phyloP scores from a whole-genome alignment of 1,140 invertebrate species.

The Sarcophaga bullata region DNA sequence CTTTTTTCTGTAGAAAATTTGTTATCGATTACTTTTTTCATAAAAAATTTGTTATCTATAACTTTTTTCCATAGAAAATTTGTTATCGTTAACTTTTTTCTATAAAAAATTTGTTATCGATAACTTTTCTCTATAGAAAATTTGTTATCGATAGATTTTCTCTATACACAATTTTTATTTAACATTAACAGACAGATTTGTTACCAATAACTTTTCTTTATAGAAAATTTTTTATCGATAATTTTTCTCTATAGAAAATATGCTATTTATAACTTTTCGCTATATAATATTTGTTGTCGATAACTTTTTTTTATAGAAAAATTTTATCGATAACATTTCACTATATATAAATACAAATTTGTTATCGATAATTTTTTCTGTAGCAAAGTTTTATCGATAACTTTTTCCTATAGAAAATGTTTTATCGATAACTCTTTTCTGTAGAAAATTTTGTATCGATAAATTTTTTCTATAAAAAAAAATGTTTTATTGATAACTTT shows the following conservation, averaged over 20 bases:
- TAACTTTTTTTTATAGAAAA: not conserved
- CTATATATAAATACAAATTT: too few relatives aligned
- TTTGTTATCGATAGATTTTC: not conserved
- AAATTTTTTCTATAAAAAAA: not conserved
- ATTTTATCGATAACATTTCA: too few relatives aligned
- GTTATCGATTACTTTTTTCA: not conserved
- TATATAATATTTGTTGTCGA: not conserved
- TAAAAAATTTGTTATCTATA: not conserved
- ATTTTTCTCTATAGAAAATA: not conserved
- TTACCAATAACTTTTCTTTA: not conserved
- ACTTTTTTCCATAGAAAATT: slow-evolving; percentile 1
- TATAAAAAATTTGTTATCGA: not conserved
- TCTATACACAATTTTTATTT: not conserved
- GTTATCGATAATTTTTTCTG: not conserved
- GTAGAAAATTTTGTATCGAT: not conserved
- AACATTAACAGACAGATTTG: too few relatives aligned
- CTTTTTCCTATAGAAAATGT: too few relatives aligned
- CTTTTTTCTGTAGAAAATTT: slow-evolving; percentile 11
- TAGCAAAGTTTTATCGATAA: not conserved
- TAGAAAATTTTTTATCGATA: not conserved
- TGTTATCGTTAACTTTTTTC: not conserved
- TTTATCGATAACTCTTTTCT: not conserved
- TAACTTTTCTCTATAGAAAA: slow-evolving; percentile 14
- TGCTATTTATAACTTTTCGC: not conserved
- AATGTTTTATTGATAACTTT: not conserved